These are phyloP conservation scores for Hyperoplus immaculatus DNA, from an alignment of 2,797 vertebrate genomes.

Conservation along the genomic window DNA sequence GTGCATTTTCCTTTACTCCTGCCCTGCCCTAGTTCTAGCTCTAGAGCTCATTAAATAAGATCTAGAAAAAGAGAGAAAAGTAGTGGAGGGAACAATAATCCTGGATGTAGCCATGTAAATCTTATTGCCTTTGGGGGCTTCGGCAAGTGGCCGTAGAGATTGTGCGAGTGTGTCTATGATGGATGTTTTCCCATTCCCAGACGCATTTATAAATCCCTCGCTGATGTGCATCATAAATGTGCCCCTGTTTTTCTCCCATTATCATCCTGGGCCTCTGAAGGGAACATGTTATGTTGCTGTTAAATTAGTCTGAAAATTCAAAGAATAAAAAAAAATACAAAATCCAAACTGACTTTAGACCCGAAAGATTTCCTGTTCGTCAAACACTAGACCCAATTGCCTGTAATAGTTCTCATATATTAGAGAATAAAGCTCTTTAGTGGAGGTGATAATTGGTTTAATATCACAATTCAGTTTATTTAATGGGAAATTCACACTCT, in stretches of 20 bases:
- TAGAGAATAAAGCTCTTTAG: slow-evolving; percentile 2
- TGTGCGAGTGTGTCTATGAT: slow-evolving; percentile 21
- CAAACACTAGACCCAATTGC: slow-evolving; percentile 14
- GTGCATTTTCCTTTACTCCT: slow-evolving; percentile 62
- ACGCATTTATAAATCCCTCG: slow-evolving; percentile 22
- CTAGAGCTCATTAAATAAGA: slow-evolving; percentile 76
- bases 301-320: not conserved
- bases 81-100: slow-evolving; percentile 47
- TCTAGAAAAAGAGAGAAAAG: slow-evolving; percentile 60
- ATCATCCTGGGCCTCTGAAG: slow-evolving; percentile 16
- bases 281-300: slow-evolving; percentile 6
- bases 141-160: slow-evolving; percentile 9
- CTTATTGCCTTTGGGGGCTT: slow-evolving; percentile 43
- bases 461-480: slow-evolving; percentile 7
- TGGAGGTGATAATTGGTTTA: slow-evolving; percentile 25
- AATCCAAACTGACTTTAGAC: slow-evolving; percentile 11
- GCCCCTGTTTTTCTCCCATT: not conserved
- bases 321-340: slow-evolving; percentile 8
- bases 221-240: slow-evolving; percentile 19
- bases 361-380: slow-evolving; percentile 35
- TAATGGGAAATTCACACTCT: slow-evolving; percentile 4
- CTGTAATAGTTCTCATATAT: slow-evolving; percentile 21
- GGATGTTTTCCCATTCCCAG: slow-evolving; percentile 16
- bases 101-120: slow-evolving; percentile 60
- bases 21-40: slow-evolving; percentile 71